Evolutionary conservation across 2,113 vertebrate species (phyloP), one percentile per base, ranked within the genome.

Genomic region (Dolichallabes microphthalmus): DNA sequence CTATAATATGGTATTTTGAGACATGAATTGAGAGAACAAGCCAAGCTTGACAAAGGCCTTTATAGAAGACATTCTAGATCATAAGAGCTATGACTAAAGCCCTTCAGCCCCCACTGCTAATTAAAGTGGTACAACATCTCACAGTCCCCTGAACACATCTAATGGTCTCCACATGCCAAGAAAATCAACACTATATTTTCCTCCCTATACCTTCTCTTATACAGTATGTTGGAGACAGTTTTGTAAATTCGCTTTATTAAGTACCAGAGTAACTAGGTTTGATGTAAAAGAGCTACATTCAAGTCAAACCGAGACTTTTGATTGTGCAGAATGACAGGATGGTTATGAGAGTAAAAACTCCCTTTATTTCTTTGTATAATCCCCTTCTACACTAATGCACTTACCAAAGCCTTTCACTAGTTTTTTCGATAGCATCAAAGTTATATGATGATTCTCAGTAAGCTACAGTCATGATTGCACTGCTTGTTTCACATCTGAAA

Each of bases 51-150:
- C 86, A 35, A 85, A 87, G 83, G 45, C 89, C 86, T 82, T 84
- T 35, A 69, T 82, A 81, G 73, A 84, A 85, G 79, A 66, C 60
- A 35, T 35, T 63, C 45, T 55, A 73, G 69, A 82, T 85, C 75
- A 58, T 69, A 64, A 85, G 82, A 88, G 73, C 73, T 50, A 88
- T 79, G 88, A 89, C 92, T 90, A 92, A 86, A 69, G 84, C 87
- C 90, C 90, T 91, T 89, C 89, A 89, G 90, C 90, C 90, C 78
- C 85, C 22, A 79, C 80, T 75, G 22, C 92, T 94, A 94, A 95
- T 94, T 94, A 93, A 94, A 93, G 90, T 90, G 92, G 93, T 93
- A 89, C 92, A 92, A 93, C 91, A 93, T 93, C 92, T 92, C 92
- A 94, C 92, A 93, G 93, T 87, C 92, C 90, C 90, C 90, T 93